These are phyloP conservation scores for Echeneis naucrates DNA, from an alignment of 2,797 vertebrate genomes.

Conservation along the genomic window DNA sequence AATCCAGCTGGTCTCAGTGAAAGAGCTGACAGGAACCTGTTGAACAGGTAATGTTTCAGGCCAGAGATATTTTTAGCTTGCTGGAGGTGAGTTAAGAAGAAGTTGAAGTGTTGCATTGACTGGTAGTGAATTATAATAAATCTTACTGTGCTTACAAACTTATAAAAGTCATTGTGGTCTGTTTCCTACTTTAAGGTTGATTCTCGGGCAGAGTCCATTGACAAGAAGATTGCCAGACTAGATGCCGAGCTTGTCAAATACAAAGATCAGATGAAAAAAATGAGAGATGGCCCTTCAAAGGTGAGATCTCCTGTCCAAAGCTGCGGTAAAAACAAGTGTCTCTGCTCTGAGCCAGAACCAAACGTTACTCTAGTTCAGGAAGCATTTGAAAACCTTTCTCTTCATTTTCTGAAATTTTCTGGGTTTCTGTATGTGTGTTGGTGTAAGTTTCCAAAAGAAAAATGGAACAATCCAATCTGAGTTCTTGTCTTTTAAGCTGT, in stretches of 20 bases:
- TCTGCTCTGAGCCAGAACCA: no score
- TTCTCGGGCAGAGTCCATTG: conserved; percentile 92
- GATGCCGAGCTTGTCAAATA: conserved; percentile 96
- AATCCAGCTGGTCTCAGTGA: background rate
- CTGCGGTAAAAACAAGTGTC: background rate
- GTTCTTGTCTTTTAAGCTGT: background rate
- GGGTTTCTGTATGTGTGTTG: no score
- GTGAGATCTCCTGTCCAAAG: conserved; percentile 75
- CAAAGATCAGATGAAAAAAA: conserved; percentile 99
- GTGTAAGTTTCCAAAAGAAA: background rate
- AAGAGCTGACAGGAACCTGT: conserved; percentile 52
- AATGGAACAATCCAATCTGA: background rate
- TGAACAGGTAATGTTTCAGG: conserved; percentile 50
- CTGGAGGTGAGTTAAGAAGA: background rate
- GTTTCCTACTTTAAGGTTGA: conserved; percentile 87
- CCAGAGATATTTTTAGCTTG: conserved; percentile 15
- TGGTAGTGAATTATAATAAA: background rate
- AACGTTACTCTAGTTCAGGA: background rate
- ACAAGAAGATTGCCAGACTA: conserved; percentile 95
- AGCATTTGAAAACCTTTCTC: background rate
- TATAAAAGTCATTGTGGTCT: background rate
- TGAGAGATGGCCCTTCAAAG: conserved; percentile 98
- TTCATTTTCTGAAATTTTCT: no score
- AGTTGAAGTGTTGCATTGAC: background rate
- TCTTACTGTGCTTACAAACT: background rate